A percentile compares a stretch with the other conserved stretches of the same genome.
Evolutionary conservation across 23 tunicate species (phyloP).

Genomic region (Diplosoma virens): DNA sequence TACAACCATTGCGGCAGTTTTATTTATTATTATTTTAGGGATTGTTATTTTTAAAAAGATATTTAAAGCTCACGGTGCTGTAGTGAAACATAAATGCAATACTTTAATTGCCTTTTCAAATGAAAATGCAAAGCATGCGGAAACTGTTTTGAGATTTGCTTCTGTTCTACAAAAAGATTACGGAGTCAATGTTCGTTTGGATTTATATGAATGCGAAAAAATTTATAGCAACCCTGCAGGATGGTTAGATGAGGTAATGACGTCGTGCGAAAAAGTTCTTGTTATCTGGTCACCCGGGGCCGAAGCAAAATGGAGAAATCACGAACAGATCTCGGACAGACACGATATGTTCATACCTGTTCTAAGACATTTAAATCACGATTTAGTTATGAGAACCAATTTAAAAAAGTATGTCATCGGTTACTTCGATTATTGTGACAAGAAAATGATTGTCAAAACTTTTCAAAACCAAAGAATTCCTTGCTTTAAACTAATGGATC

Average conservation of each 20-base stretch:
- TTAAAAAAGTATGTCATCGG: not conserved
- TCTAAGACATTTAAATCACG: not conserved
- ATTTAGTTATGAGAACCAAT: not conserved
- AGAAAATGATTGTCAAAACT: not conserved
- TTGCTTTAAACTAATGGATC: not conserved
- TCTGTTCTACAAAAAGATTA: conserved; percentile 45
- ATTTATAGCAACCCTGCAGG: not conserved
- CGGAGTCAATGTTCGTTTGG: conserved; percentile 43
- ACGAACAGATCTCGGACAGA: not conserved
- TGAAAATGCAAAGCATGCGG: conserved; percentile 46
- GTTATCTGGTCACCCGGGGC: conserved; percentile 3
- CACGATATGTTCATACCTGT: not conserved
- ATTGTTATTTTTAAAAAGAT: too few species aligned
- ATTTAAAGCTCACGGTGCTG: too few species aligned
- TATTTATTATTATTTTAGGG: too few species aligned
- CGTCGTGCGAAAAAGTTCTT: not conserved
- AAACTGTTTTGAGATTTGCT: conserved; percentile 48
- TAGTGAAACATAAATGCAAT: too few species aligned
- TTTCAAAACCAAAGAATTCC: not conserved
- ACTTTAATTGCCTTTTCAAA: conserved; percentile 56
- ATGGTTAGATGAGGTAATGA: not conserved
- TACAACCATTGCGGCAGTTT: too few species aligned
- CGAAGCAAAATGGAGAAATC: not conserved
- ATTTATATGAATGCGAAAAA: conserved; percentile 20
- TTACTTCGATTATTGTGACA: conserved; percentile 6